A percentile compares a stretch with the other conserved stretches of the same genome.
Conservation (phyloP, 2,113 vertebrate species). For the Plotosus lineatus region DNA sequence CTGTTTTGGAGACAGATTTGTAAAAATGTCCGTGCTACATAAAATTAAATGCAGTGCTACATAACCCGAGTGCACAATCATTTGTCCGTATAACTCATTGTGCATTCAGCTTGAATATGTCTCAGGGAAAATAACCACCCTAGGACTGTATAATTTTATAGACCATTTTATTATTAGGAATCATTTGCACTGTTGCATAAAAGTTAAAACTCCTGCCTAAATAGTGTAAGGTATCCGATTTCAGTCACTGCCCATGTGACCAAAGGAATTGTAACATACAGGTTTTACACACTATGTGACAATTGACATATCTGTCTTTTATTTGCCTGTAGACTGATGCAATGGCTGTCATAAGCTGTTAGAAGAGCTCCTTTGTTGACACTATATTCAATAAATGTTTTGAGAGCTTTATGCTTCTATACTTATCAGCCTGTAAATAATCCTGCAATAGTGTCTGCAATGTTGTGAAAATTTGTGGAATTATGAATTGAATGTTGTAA, state of each 20-base stretch:
- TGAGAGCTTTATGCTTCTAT: not conserved
- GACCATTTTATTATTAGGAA: constrained; percentile 23
- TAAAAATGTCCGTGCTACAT: no score
- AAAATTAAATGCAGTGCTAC: no score
- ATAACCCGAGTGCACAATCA: no score
- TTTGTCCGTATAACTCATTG: not conserved
- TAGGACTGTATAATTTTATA: not conserved
- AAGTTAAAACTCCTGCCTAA: not conserved
- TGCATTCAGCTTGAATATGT: not conserved
- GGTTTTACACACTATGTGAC: not conserved
- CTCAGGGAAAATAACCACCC: not conserved
- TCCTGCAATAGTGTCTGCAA: not conserved
- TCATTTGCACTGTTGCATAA: not conserved
- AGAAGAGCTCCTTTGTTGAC: not conserved
- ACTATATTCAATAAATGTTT: not conserved
- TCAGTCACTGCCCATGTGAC: constrained; percentile 7
- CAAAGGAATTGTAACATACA: not conserved
- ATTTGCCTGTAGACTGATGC: not conserved
- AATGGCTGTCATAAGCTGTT: not conserved
- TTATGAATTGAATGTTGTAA: no score
- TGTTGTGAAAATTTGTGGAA: not conserved
- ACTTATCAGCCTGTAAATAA: not conserved
- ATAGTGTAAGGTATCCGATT: not conserved
- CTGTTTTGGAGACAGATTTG: no score
- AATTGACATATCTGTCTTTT: not conserved